Evolutionary conservation across 2,888 invertebrate genomes (phyloP).

Genomic region (Tetanocera ferruginea): DNA sequence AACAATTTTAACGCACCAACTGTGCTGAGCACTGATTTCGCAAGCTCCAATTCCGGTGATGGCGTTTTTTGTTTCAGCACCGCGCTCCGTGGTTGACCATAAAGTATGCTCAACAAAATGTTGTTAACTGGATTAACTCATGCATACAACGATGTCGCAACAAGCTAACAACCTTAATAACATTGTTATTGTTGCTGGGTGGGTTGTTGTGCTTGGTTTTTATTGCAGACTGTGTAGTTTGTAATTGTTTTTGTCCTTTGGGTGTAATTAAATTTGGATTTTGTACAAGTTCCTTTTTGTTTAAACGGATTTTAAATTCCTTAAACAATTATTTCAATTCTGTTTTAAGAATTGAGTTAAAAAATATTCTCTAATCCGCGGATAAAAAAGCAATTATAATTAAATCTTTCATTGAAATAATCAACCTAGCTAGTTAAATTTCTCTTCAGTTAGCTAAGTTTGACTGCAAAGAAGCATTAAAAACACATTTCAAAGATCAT

Average conservation of each 20-base stretch:
- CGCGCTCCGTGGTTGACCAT: neutral
- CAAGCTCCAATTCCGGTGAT: neutral
- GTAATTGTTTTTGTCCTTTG: constrained; percentile 19
- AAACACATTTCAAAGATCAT: no score
- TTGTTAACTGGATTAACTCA: constrained; percentile 13
- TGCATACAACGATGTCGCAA: constrained; percentile 5
- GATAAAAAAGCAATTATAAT: no score
- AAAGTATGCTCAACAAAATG: neutral
- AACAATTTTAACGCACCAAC: neutral
- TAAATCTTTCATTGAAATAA: no score
- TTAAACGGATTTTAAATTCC: neutral
- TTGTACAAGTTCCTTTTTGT: neutral
- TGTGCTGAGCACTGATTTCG: neutral
- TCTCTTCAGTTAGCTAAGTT: no score
- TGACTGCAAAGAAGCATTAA: no score
- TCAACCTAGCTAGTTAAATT: no score
- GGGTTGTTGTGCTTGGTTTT: neutral
- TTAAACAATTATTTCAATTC: neutral
- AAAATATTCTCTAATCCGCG: no score
- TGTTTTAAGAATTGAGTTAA: neutral
- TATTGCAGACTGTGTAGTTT: neutral
- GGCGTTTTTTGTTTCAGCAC: neutral
- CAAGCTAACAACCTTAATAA: constrained; percentile 18
- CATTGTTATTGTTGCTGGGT: neutral
- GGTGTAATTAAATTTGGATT: constrained; percentile 24